phyloP scores from a whole-genome alignment of 2,797 vertebrate genomes.

The Vespertilio murinus region DNA sequence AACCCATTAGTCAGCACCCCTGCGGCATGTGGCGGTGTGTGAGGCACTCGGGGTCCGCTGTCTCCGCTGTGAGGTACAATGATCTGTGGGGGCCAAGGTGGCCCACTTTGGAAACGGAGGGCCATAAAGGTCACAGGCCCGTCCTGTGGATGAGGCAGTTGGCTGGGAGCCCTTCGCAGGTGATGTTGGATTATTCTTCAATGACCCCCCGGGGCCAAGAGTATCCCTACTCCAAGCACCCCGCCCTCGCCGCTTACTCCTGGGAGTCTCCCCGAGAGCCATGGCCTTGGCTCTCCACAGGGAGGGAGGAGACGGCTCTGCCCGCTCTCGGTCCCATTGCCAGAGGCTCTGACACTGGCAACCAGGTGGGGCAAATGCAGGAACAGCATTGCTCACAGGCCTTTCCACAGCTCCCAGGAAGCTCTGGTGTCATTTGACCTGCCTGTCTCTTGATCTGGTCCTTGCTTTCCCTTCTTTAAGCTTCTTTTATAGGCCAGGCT shows the following conservation, averaged over 20 bases:
- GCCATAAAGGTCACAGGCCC: neutral
- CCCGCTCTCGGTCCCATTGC: neutral
- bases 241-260: neutral
- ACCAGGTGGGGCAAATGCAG: slow-evolving; percentile 51
- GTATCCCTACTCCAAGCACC: fast-evolving
- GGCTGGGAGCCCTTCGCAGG: fast-evolving
- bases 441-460: neutral
- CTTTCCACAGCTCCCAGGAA: neutral
- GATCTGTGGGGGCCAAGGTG: neutral
- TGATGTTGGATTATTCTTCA: fast-evolving
- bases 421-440: neutral
- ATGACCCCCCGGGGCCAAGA: neutral
- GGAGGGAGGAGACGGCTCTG: fast-evolving
- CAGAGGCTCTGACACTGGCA: slow-evolving; percentile 27
- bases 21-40: fast-evolving
- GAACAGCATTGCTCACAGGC: neutral
- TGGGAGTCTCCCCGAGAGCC: neutral
- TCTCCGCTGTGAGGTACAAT: neutral
- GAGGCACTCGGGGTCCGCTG: fast-evolving
- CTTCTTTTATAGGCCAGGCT: neutral
- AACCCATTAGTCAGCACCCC: fast-evolving
- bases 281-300: neutral
- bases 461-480: neutral
- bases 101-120: neutral
- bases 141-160: fast-evolving